Evolutionary conservation across 2,113 vertebrate genomes (phyloP).

Genomic region (Machaerirhynchus nigripectus): DNA sequence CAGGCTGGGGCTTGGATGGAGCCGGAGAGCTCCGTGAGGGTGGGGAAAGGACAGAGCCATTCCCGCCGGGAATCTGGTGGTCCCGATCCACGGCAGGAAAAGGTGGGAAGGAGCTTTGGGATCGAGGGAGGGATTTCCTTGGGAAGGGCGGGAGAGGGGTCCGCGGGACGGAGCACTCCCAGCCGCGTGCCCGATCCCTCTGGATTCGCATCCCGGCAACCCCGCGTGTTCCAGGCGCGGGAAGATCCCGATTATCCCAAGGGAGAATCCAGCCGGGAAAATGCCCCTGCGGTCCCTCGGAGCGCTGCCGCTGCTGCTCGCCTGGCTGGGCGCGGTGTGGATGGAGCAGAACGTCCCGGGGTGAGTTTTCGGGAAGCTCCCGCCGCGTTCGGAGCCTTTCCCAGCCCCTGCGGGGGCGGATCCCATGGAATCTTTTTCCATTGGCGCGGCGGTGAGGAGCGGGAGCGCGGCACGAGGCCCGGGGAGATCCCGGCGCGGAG

Average conservation of each 20-base stretch:
- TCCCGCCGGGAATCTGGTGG: not conserved
- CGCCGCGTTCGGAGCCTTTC: not conserved
- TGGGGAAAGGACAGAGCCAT: not conserved
- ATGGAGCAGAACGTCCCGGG: conserved; percentile 27
- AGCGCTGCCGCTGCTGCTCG: conserved; percentile 47
- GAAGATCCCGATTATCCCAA: not conserved
- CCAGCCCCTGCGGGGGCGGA: not conserved
- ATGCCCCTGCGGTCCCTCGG: conserved; percentile 15
- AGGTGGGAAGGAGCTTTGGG: not conserved
- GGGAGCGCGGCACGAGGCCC: not conserved
- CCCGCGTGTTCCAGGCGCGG: not conserved
- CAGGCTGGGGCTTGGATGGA: not conserved
- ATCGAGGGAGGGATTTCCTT: not conserved
- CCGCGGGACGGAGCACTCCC: too few relatives aligned
- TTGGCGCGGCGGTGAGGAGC: not conserved
- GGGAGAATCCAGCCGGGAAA: not conserved
- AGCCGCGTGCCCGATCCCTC: too few relatives aligned
- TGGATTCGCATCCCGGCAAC: not conserved
- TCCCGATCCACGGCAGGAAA: not conserved
- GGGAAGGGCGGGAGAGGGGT: not conserved
- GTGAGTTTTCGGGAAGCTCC: not conserved
- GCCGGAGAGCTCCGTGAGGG: not conserved
- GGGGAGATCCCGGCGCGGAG: not conserved
- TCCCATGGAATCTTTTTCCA: not conserved
- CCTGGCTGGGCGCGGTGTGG: conserved; percentile 48